These are phyloP conservation scores for Neodontobutis hainanensis DNA, from an alignment of 2,113 vertebrate species.

Conservation along the genomic window DNA sequence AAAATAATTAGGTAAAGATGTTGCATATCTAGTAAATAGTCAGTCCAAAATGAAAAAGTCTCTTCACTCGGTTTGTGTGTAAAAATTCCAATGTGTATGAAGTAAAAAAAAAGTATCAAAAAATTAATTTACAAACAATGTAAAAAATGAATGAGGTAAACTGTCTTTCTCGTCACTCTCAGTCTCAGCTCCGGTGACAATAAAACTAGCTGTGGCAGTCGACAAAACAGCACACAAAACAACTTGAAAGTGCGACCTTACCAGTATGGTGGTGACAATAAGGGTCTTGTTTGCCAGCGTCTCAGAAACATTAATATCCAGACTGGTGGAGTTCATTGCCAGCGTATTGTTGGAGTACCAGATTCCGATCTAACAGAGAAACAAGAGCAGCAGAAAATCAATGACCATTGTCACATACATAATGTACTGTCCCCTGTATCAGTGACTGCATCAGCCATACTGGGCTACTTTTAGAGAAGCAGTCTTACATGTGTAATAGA, in stretches of 20 bases:
- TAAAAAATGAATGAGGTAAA: constrained; percentile 22
- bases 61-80: too few species aligned
- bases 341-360: constrained; percentile 95
- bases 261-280: constrained; percentile 92
- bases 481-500: constrained; percentile 34
- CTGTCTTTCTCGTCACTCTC: constrained; percentile 40
- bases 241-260: constrained; percentile 69
- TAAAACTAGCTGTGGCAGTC: constrained; percentile 55
- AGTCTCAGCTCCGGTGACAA: constrained; percentile 61
- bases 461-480: constrained; percentile 20
- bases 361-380: constrained; percentile 83
- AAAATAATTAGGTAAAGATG: not conserved
- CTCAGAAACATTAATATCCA: constrained; percentile 90
- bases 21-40: not conserved
- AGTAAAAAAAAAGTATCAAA: not conserved
- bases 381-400: constrained; percentile 42
- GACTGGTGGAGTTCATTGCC: constrained; percentile 89
- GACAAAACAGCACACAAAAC: constrained; percentile 47
- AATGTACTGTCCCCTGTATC: constrained; percentile 36
- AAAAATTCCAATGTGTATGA: too few species aligned
- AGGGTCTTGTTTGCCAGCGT: constrained; percentile 92
- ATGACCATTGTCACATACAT: constrained; percentile 49
- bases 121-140: not conserved
- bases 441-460: constrained; percentile 20
- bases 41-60: too few species aligned